A percentile compares a stretch with the other conserved stretches of the same genome.
Evolutionary conservation across 2,113 vertebrate genomes (phyloP).

Genomic region (Lathamus discolor): DNA sequence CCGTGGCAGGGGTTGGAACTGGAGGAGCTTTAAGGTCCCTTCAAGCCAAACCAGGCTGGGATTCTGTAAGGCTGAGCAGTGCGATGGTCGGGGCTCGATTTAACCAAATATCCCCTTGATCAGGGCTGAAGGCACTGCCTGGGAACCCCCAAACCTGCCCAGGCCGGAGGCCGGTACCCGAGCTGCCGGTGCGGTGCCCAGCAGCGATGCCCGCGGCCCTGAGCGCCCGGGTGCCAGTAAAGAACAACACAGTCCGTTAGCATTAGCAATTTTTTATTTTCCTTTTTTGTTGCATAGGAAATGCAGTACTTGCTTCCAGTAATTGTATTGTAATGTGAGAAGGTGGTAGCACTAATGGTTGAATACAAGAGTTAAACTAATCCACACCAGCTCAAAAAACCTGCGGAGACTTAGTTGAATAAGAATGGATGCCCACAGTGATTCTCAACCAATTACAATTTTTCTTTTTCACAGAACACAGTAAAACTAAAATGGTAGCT

Average conservation of each 20-base stretch:
- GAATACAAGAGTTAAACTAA: slow-evolving; percentile 88
- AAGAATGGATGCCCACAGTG: slow-evolving; percentile 90
- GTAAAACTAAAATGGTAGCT: slow-evolving; percentile 83
- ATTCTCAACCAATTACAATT: slow-evolving; percentile 89
- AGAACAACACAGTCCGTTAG: slow-evolving; percentile 72
- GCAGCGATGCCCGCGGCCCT: fast-evolving
- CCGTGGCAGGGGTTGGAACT: neutral
- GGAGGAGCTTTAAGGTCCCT: fast-evolving
- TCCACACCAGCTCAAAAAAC: slow-evolving; percentile 88
- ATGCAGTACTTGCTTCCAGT: slow-evolving; percentile 99
- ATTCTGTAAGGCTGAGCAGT: fast-evolving
- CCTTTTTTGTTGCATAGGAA: slow-evolving; percentile 99
- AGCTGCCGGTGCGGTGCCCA: fast-evolving
- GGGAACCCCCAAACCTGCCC: neutral
- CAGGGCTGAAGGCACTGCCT: neutral
- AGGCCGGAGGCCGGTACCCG: neutral
- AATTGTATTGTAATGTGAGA: slow-evolving; percentile 93
- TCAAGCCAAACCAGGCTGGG: neutral
- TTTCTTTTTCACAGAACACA: slow-evolving; percentile 86
- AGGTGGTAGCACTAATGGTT: slow-evolving; percentile 91
- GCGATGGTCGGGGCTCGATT: fast-evolving
- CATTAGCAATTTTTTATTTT: slow-evolving; percentile 98
- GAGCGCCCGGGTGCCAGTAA: slow-evolving; percentile 4
- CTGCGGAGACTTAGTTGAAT: slow-evolving; percentile 87
- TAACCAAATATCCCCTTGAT: fast-evolving